A percentile compares a stretch with the other conserved stretches of the same genome.
These are phyloP conservation scores for Luscinia luscinia DNA, from an alignment of 2,797 vertebrate species.

Conservation along the genomic window DNA sequence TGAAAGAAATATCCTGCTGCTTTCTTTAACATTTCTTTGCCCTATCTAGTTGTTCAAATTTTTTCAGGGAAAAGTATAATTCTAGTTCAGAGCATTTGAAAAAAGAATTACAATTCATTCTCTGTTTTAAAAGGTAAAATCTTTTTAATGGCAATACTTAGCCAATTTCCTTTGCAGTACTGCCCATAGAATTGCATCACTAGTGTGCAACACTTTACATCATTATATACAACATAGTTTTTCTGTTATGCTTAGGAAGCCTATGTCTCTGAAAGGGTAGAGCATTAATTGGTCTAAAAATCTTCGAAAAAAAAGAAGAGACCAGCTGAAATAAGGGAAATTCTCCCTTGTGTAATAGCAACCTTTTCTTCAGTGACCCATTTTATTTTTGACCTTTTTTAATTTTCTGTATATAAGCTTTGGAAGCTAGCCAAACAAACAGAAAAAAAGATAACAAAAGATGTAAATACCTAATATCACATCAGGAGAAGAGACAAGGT, in stretches of 20 bases:
- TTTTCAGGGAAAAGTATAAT: background rate
- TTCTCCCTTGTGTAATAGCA: background rate
- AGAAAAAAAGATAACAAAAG: background rate
- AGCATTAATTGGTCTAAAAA: background rate
- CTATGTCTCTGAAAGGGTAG: background rate
- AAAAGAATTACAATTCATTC: background rate
- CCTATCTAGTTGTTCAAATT: background rate
- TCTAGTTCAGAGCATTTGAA: background rate
- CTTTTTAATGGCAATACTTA: background rate
- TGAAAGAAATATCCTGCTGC: background rate
- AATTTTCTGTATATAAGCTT: background rate
- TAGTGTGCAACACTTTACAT: background rate
- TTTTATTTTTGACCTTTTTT: background rate
- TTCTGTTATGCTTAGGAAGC: background rate
- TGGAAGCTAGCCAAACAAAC: background rate
- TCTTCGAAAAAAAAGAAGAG: background rate
- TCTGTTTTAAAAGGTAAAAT: background rate
- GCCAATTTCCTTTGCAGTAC: background rate
- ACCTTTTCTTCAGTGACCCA: background rate
- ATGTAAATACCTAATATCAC: background rate
- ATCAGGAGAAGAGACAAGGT: background rate
- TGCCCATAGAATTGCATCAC: background rate
- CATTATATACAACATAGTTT: background rate
- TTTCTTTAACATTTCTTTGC: background rate
- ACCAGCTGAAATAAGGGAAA: background rate